Evolutionary conservation across 1,140 invertebrate genomes (phyloP).

Genomic region (Sipha flava): DNA sequence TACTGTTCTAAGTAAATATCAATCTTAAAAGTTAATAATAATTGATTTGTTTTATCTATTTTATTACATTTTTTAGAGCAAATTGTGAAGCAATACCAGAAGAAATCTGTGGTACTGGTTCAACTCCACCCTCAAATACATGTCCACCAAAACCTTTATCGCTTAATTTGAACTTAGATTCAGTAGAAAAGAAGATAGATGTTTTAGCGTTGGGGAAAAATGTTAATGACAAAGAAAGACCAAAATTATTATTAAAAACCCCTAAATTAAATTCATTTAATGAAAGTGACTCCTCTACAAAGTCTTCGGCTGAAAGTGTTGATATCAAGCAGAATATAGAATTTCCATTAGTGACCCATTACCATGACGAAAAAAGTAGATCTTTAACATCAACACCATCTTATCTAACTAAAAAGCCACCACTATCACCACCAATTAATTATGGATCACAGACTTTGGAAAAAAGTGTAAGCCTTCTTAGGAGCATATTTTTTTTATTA

Average conservation of each 20-base stretch:
- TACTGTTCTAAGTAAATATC: constrained; percentile 5
- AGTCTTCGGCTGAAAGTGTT: constrained; percentile 23
- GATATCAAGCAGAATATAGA: constrained; percentile 18
- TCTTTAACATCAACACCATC: constrained; percentile 34
- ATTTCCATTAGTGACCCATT: neutral
- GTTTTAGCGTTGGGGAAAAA: neutral
- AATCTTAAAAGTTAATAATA: neutral
- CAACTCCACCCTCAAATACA: constrained; percentile 48
- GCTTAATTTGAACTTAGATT: neutral
- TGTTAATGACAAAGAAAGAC: constrained; percentile 9
- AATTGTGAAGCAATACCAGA: constrained; percentile 84
- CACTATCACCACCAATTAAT: constrained; percentile 46
- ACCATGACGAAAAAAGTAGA: constrained; percentile 24
- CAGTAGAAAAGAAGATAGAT: constrained; percentile 8
- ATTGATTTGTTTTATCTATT: neutral
- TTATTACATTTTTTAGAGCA: constrained; percentile 47
- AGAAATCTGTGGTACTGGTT: constrained; percentile 62
- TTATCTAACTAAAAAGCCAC: constrained; percentile 44
- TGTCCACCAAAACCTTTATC: constrained; percentile 39
- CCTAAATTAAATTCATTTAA: constrained; percentile 18
- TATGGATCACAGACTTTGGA: constrained; percentile 12
- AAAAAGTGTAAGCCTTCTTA: neutral
- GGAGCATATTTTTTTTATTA: neutral
- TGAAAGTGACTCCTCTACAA: constrained; percentile 17
- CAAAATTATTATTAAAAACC: constrained; percentile 3